A percentile compares a stretch with the other conserved stretches of the same genome.
These are phyloP conservation scores for Spheniscus humboldti DNA, from an alignment of 2,797 vertebrate species.

Conservation along the genomic window DNA sequence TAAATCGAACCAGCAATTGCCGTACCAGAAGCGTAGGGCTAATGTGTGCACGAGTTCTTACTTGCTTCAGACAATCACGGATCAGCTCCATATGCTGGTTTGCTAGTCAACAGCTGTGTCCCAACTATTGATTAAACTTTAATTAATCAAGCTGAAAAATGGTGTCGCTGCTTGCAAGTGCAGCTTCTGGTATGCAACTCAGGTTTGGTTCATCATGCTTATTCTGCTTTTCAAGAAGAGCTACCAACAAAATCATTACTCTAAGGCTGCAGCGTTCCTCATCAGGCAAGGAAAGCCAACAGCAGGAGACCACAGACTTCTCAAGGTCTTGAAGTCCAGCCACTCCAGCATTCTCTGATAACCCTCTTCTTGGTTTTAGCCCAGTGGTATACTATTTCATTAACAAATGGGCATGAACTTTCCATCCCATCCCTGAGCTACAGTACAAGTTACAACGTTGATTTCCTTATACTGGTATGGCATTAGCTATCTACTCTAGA, in stretches of 20 bases:
- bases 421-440: neutral
- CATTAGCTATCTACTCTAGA: neutral
- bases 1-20: neutral
- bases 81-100: conserved; percentile 31
- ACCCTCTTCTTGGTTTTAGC: neutral
- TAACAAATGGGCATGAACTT: neutral
- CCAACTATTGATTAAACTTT: conserved; percentile 5
- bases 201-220: neutral
- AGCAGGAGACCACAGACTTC: neutral
- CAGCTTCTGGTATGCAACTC: neutral
- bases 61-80: neutral
- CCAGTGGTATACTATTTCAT: neutral
- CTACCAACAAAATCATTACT: neutral
- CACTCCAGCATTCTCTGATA: neutral
- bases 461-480: neutral
- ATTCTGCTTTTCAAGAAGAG: neutral
- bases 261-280: neutral
- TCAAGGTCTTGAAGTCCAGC: neutral
- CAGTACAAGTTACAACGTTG: neutral
- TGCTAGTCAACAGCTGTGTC: conserved; percentile 22
- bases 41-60: neutral
- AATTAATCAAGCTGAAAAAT: conserved; percentile 12
- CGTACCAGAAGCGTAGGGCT: neutral
- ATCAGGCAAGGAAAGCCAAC: neutral
- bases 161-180: neutral